Evolutionary conservation across 2,797 vertebrate genomes (phyloP).

Genomic region (Hafferia zeledoni): DNA sequence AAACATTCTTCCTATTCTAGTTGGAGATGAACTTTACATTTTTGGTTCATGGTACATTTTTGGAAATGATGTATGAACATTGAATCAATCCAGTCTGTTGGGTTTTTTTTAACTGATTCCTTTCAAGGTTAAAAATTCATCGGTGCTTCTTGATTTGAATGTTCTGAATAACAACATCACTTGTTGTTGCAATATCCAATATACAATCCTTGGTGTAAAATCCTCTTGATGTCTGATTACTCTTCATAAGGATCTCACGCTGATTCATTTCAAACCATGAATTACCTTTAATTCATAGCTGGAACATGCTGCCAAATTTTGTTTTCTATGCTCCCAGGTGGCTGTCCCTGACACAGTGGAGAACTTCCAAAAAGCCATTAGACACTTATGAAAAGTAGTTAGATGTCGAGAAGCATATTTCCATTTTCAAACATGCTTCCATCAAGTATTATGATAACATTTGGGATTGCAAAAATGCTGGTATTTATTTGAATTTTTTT

Average conservation of each 20-base stretch:
- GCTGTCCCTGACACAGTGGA: slow-evolving; percentile 63
- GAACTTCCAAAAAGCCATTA: slow-evolving; percentile 73
- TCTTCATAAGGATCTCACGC: slow-evolving; percentile 72
- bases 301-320: slow-evolving; percentile 73
- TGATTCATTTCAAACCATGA: slow-evolving; percentile 74
- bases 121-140: slow-evolving; percentile 43
- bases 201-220: slow-evolving; percentile 69
- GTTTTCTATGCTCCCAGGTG: slow-evolving; percentile 74
- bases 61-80: background rate
- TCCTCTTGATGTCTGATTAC: slow-evolving; percentile 76
- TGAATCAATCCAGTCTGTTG: background rate
- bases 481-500: slow-evolving; percentile 1
- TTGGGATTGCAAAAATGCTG: slow-evolving; percentile 9
- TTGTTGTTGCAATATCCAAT: slow-evolving; percentile 74
- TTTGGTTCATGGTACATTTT: background rate
- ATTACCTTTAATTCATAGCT: slow-evolving; percentile 80
- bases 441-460: slow-evolving; percentile 3
- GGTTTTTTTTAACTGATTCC: background rate
- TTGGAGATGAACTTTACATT: background rate
- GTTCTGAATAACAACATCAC: slow-evolving; percentile 67
- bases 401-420: slow-evolving; percentile 18
- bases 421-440: slow-evolving; percentile 46
- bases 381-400: slow-evolving; percentile 59
- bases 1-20: background rate
- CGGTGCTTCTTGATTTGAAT: slow-evolving; percentile 46